Evolutionary conservation across 2,888 invertebrate genomes (phyloP).

Genomic region (Aquatica leii): DNA sequence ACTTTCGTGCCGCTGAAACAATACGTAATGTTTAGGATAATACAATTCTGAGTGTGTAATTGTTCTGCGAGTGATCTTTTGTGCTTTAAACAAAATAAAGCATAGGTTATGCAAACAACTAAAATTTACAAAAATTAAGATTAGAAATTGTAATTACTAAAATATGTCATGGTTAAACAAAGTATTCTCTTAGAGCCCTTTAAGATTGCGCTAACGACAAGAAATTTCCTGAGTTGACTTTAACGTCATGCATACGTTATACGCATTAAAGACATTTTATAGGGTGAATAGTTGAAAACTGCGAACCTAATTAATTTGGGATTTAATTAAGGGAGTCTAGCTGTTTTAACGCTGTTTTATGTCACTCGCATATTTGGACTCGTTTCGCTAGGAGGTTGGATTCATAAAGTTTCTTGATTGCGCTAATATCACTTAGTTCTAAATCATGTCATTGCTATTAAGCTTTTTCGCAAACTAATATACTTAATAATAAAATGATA

Average conservation of each 20-base stretch:
- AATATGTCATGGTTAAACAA: conserved; percentile 25
- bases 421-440: conserved; percentile 30
- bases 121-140: conserved; percentile 23
- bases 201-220: conserved; percentile 30
- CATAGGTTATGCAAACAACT: conserved; percentile 18
- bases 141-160: conserved; percentile 24
- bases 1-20: conserved; percentile 29
- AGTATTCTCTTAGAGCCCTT: conserved; percentile 21
- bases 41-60: conserved; percentile 24
- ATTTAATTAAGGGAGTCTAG: conserved; percentile 51
- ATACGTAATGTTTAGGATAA: conserved; percentile 22
- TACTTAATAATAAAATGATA: conserved; percentile 1
- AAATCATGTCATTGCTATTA: conserved; percentile 21
- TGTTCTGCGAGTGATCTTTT: conserved; percentile 29
- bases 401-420: conserved; percentile 29
- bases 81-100: conserved; percentile 21
- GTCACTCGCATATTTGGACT: conserved; percentile 39
- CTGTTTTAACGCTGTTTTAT: conserved; percentile 48
- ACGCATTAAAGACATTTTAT: conserved; percentile 43
- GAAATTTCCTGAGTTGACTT: conserved; percentile 39
- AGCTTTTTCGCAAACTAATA: conserved; percentile 21
- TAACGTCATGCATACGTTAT: conserved; percentile 42
- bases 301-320: conserved; percentile 52
- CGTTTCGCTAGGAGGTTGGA: conserved; percentile 31
- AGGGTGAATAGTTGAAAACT: conserved; percentile 49